A percentile compares a stretch with the other conserved stretches of the same genome.
These are phyloP conservation scores for Pseudococcus longispinus DNA, from an alignment of 2,888 invertebrate species.

Conservation along the genomic window DNA sequence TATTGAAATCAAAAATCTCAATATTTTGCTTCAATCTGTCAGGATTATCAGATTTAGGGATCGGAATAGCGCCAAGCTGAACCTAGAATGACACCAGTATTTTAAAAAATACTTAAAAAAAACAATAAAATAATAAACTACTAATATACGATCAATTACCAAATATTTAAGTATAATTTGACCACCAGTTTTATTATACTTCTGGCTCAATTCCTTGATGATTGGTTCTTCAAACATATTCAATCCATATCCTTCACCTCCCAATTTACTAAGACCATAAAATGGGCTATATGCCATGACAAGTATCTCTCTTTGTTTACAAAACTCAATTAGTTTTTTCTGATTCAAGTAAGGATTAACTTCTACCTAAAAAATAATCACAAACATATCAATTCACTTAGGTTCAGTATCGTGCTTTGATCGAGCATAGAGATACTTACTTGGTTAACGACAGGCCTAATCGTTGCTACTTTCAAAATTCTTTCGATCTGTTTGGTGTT, in stretches of 20 bases:
- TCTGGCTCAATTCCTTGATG: conserved; percentile 69
- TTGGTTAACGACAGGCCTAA: conserved; percentile 74
- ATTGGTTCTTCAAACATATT: conserved; percentile 76
- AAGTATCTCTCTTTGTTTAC: conserved; percentile 71
- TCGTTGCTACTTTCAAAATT: conserved; percentile 68
- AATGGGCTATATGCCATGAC: conserved; percentile 66
- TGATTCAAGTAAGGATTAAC: conserved; percentile 82
- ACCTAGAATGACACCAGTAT: conserved; percentile 60
- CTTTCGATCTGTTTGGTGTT: conserved; percentile 76
- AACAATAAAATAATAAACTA: background rate
- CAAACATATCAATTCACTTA: background rate
- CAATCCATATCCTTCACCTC: conserved; percentile 79
- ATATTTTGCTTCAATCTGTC: conserved; percentile 59
- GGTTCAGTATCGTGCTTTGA: background rate
- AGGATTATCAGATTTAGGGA: conserved; percentile 60
- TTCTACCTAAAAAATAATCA: conserved; percentile 70
- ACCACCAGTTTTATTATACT: conserved; percentile 73
- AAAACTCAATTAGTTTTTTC: conserved; percentile 72
- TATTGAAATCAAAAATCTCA: conserved; percentile 59
- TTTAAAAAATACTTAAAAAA: background rate
- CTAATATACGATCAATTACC: conserved; percentile 61
- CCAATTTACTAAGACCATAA: conserved; percentile 83
- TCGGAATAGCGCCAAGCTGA: conserved; percentile 59
- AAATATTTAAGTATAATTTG: conserved; percentile 75
- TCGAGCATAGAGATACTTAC: background rate